Base-by-base conservation (phyloP, 2,113 vertebrate species). In the Silurus asotus region DNA sequence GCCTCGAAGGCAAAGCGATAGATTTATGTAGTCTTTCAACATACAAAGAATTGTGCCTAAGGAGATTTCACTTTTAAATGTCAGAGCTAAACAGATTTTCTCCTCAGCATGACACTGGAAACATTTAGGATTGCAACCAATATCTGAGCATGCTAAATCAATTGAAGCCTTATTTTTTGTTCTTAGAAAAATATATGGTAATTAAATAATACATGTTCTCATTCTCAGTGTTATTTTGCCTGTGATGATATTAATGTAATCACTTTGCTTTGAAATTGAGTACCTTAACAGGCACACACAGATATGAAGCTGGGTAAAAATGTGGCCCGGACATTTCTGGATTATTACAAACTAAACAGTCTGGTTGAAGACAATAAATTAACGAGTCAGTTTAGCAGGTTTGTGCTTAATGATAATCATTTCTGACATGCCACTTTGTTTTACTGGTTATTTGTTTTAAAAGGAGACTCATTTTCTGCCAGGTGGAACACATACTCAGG, bases 261-360 rank as follows among this genome's bases (percentile, higher is more conserved):
- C 56, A 69, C 8, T 74, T 65, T 70, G 5, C 28, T 37, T 37
- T 49, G 79, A 61, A 56, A 45, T 55, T 81, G 17, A 10, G 19
- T 2, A 91, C 94, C 95, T 97, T 97, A 97, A 98, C 92, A 88
- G 83, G 86, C 51, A 88, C 69, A 62, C 70, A 88, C 93, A 99
- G 98, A 99, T 91, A 99, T 97, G 96, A 99, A 96, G 88, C 94
- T 99, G 90, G 98, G 98, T 86, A 96, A 96, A 87, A 99, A 99
- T 0, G 97, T 99, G 90, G 97, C 97, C 20, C 95, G 96, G 77
- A 99, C 98, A 0, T 99, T 99, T 92, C 91, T 98, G 93, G 98
- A 99, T 93, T 99, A 99, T 92, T 99, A 99, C 91, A 96, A 95
- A 89, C 95, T 97, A 88, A 97, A 96, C 88, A 94, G 92, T 90